Percentiles rank a stretch among this genome's conserved stretches.
phyloP scores from a whole-genome alignment of 2,888 invertebrate genomes.

The Macaria liturata region DNA sequence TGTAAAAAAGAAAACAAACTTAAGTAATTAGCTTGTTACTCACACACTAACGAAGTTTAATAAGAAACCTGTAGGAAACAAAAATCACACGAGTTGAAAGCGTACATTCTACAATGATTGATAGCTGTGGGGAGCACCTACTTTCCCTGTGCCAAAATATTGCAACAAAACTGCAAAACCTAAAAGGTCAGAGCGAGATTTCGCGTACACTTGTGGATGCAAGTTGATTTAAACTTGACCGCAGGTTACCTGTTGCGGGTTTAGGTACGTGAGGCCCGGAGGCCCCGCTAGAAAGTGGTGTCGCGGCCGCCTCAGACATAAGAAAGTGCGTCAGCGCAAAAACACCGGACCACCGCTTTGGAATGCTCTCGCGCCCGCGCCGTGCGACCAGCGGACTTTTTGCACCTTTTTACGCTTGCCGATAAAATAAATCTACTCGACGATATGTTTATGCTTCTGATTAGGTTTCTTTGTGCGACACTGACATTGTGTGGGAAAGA shows the following conservation, averaged over 20 bases:
- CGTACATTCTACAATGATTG: slow-evolving; percentile 9
- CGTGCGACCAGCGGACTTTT: slow-evolving; percentile 33
- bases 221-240: slow-evolving; percentile 31
- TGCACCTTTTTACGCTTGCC: slow-evolving; percentile 28
- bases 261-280: slow-evolving; percentile 44
- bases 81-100: slow-evolving; percentile 2
- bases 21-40: slow-evolving; percentile 5
- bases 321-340: slow-evolving; percentile 74
- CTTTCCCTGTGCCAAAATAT: slow-evolving; percentile 26
- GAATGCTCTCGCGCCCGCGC: slow-evolving; percentile 50
- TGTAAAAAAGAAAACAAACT: slow-evolving; percentile 5
- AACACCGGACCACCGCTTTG: slow-evolving; percentile 58
- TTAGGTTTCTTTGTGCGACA: slow-evolving; percentile 28
- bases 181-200: slow-evolving; percentile 27
- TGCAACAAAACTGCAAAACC: slow-evolving; percentile 23
- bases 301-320: slow-evolving; percentile 51
- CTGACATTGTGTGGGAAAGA: slow-evolving; percentile 18
- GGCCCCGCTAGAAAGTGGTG: slow-evolving; percentile 62
- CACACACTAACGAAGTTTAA: slow-evolving; percentile 4
- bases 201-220: slow-evolving; percentile 23
- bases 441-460: slow-evolving; percentile 31
- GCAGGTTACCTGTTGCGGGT: slow-evolving; percentile 23
- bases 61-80: neutral
- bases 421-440: slow-evolving; percentile 26
- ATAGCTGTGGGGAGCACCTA: slow-evolving; percentile 15